Evolutionary conservation across 1,140 invertebrate genomes (phyloP).

Genomic region (Plodia interpunctella): DNA sequence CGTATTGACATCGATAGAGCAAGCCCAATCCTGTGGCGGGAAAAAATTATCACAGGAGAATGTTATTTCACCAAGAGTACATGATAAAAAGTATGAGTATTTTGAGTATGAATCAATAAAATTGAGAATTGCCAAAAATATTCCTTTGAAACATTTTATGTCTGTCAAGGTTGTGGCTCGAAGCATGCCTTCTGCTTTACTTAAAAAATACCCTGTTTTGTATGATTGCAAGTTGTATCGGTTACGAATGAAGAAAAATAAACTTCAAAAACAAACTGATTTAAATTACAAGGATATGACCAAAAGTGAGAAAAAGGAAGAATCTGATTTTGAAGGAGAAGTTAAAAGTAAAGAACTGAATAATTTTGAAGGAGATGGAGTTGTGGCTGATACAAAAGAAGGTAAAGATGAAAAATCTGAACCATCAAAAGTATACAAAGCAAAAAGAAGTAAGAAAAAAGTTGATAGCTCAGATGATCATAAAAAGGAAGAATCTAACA

Average conservation of each 20-base stretch:
- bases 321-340: background rate
- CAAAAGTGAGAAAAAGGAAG: background rate
- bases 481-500: background rate
- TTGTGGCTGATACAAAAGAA: background rate
- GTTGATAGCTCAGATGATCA: too few species aligned
- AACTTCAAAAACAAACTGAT: background rate
- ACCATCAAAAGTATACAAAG: background rate
- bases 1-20: conserved; percentile 37
- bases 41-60: conserved; percentile 16
- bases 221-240: conserved; percentile 52
- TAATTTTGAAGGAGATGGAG: background rate
- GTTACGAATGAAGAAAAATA: conserved; percentile 19
- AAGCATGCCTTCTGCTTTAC: conserved; percentile 35
- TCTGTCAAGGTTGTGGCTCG: conserved; percentile 50
- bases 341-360: too few species aligned
- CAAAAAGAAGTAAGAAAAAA: conserved; percentile 3
- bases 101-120: conserved; percentile 39
- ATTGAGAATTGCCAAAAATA: conserved; percentile 46
- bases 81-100: conserved; percentile 36
- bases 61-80: conserved; percentile 2
- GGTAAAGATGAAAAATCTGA: background rate
- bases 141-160: conserved; percentile 51
- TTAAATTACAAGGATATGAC: background rate
- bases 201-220: conserved; percentile 56
- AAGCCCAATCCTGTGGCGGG: conserved; percentile 32